A percentile compares a stretch with the other conserved stretches of the same genome.
phyloP scores from a whole-genome alignment of 1,140 invertebrate species.

The Drosophila erecta region DNA sequence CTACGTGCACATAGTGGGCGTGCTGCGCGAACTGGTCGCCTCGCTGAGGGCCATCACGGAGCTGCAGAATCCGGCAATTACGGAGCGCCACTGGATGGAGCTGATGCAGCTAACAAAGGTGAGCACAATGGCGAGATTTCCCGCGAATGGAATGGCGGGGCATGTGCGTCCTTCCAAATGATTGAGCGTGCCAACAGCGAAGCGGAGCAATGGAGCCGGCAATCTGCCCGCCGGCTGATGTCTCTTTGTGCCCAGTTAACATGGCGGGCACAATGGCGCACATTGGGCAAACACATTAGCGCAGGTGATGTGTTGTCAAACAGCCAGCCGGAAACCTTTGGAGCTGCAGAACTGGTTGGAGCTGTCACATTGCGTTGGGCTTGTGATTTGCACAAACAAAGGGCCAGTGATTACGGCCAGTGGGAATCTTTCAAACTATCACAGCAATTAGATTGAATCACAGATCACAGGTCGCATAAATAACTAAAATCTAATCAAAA shows the following conservation, averaged over 20 bases:
- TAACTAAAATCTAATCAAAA: constrained; percentile 30
- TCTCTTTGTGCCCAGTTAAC: constrained; percentile 13
- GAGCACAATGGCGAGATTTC: constrained; percentile 24
- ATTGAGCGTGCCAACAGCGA: constrained; percentile 43
- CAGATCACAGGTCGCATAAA: constrained; percentile 8
- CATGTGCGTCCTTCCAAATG: constrained; percentile 42
- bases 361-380: not conserved
- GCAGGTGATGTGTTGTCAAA: constrained; percentile 8
- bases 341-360: not conserved
- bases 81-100: constrained; percentile 94
- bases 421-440: not conserved
- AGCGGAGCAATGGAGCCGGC: not conserved
- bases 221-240: constrained; percentile 12
- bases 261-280: constrained; percentile 10
- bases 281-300: constrained; percentile 60
- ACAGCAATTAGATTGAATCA: constrained; percentile 12
- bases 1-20: constrained; percentile 88
- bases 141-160: not conserved
- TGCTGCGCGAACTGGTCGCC: constrained; percentile 91
- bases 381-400: not conserved
- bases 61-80: constrained; percentile 94
- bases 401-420: not conserved
- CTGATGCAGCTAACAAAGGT: constrained; percentile 94
- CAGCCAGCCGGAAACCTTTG: not conserved
- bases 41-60: constrained; percentile 93